Evolutionary conservation across 2,888 invertebrate species (phyloP).

Genomic region (Drosophila flavopinicola): DNA sequence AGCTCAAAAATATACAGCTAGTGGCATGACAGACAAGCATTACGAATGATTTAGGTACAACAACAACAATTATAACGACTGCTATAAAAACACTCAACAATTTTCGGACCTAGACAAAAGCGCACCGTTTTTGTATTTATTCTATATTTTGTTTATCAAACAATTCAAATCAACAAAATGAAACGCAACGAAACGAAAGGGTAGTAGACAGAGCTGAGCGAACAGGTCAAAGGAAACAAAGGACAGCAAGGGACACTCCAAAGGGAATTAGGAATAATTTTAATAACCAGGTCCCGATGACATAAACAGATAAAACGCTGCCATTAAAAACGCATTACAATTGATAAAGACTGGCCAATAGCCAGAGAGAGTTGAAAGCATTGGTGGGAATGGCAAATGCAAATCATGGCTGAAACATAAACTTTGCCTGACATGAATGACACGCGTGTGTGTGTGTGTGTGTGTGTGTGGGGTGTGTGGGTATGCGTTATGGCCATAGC

Average conservation of each 20-base stretch:
- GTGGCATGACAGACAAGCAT: conserved; percentile 69
- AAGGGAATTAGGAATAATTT: conserved; percentile 70
- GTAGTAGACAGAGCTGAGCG: neutral
- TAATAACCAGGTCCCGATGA: conserved; percentile 68
- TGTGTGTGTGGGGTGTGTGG: conserved; percentile 7
- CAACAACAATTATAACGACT: conserved; percentile 36
- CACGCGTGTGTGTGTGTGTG: conserved; percentile 35
- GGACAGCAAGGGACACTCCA: conserved; percentile 37
- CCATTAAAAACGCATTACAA: conserved; percentile 79
- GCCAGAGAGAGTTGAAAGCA: conserved; percentile 12
- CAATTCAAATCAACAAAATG: conserved; percentile 52
- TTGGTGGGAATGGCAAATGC: conserved; percentile 21
- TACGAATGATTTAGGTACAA: conserved; percentile 71
- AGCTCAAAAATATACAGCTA: conserved; percentile 60
- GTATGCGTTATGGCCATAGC: conserved; percentile 19
- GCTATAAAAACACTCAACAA: conserved; percentile 45
- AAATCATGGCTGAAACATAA: conserved; percentile 56
- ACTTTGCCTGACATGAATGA: conserved; percentile 66
- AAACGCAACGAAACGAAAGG: conserved; percentile 28
- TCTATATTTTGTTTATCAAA: conserved; percentile 42
- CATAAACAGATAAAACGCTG: conserved; percentile 69
- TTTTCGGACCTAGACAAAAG: conserved; percentile 46
- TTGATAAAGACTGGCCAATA: conserved; percentile 56
- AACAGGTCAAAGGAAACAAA: conserved; percentile 13
- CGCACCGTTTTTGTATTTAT: conserved; percentile 31